Evolutionary conservation across 2,113 vertebrate species (phyloP).

Genomic region (Oenanthe oenanthe): DNA sequence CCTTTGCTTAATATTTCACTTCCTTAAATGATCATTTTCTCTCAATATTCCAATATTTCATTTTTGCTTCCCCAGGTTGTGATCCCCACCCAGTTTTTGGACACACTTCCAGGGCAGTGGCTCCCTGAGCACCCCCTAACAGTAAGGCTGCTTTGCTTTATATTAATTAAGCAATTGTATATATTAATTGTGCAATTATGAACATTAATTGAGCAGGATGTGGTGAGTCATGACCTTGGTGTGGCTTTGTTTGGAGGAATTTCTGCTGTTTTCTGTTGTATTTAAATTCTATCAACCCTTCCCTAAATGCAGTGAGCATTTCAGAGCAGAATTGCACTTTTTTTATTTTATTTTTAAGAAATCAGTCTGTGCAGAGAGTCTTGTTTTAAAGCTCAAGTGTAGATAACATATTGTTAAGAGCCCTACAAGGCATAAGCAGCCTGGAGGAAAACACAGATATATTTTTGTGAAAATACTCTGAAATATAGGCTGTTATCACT

Average conservation of each 20-base stretch:
- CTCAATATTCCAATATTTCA: background rate
- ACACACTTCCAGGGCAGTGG: conserved; percentile 14
- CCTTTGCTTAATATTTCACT: background rate
- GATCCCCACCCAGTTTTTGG: background rate
- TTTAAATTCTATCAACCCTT: background rate
- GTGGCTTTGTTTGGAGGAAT: background rate
- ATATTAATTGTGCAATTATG: background rate
- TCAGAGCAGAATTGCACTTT: background rate
- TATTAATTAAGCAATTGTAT: background rate
- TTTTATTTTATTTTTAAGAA: background rate
- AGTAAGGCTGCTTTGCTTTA: conserved; percentile 50
- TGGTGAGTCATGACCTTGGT: background rate
- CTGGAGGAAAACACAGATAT: conserved; percentile 4
- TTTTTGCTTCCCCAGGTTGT: conserved; percentile 19
- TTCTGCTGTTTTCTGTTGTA: background rate
- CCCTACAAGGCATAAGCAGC: background rate
- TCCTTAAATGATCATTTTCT: background rate
- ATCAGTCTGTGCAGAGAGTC: background rate
- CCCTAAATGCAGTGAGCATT: background rate
- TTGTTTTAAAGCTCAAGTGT: background rate
- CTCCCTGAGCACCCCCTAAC: conserved; percentile 50
- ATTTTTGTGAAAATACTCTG: conserved; percentile 4
- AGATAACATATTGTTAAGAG: background rate
- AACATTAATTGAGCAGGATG: background rate
- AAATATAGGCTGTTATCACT: background rate